Evolutionary conservation across 2,888 invertebrate genomes (phyloP).

Genomic region (Acanthosoma haemorrhoidale): DNA sequence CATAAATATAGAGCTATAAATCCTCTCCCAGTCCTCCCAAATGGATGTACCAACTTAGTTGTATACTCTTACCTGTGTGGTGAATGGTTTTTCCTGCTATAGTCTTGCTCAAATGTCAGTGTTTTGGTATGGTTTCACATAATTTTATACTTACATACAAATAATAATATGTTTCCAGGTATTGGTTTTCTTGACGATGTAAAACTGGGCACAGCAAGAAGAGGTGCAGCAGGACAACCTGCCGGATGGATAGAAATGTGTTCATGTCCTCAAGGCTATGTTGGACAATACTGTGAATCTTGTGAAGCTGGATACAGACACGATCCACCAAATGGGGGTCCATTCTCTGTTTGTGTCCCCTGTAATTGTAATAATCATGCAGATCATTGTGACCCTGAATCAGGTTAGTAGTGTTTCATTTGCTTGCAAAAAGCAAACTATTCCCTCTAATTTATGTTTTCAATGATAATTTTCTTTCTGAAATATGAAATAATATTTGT

Average conservation of each 20-base stretch:
- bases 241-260: conserved; percentile 95
- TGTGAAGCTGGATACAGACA: conserved; percentile 93
- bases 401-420: conserved; percentile 55
- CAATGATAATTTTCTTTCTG: too few relatives aligned
- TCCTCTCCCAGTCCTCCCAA: too few relatives aligned
- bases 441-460: too few relatives aligned
- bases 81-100: too few relatives aligned
- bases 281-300: conserved; percentile 95
- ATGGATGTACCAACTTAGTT: too few relatives aligned
- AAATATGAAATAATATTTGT: background rate
- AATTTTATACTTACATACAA: too few relatives aligned
- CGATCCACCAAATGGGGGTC: conserved; percentile 84
- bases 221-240: conserved; percentile 68
- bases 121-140: too few relatives aligned
- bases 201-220: conserved; percentile 78
- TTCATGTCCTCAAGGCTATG: conserved; percentile 77
- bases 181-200: conserved; percentile 86
- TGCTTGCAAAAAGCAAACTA: too few relatives aligned
- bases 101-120: too few relatives aligned
- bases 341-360: conserved; percentile 88
- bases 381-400: conserved; percentile 90
- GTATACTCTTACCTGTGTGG: too few relatives aligned
- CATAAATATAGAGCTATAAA: too few relatives aligned
- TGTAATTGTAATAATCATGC: conserved; percentile 97
- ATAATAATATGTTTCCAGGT: too few relatives aligned